Percentiles rank a stretch among this genome's conserved stretches.
These are phyloP conservation scores for Lasius fuliginosus DNA, from an alignment of 2,888 invertebrate species.

Conservation along the genomic window DNA sequence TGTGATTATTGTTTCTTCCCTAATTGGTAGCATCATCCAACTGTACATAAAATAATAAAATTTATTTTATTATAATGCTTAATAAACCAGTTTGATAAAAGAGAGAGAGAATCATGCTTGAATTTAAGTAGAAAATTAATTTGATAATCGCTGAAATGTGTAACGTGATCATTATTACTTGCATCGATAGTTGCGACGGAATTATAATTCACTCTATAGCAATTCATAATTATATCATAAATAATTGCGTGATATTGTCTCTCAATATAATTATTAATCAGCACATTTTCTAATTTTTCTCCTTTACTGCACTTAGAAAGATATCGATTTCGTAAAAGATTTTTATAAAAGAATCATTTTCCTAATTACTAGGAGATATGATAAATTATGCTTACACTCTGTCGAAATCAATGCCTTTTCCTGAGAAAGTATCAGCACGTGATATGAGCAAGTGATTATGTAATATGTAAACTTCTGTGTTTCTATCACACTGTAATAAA, in stretches of 20 bases:
- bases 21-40: constrained; percentile 75
- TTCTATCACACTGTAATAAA: neutral
- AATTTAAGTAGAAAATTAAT: neutral
- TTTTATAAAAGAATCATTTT: constrained; percentile 4
- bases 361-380: neutral
- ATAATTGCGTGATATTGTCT: neutral
- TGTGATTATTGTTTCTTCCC: constrained; percentile 68
- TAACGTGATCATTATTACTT: no score
- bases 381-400: constrained; percentile 33
- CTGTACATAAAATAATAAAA: constrained; percentile 63
- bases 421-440: neutral
- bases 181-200: neutral
- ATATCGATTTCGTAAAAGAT: neutral
- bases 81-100: neutral
- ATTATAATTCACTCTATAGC: neutral
- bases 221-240: neutral
- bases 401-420: constrained; percentile 27
- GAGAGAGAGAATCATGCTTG: neutral
- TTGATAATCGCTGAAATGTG: no score
- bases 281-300: neutral
- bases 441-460: constrained; percentile 17
- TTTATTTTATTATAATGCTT: constrained; percentile 1
- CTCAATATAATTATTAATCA: neutral
- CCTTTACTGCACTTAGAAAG: neutral
- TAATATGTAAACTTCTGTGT: constrained; percentile 29